A percentile compares a stretch with the other conserved stretches of the same genome.
phyloP scores from a whole-genome alignment of 1,140 invertebrate genomes.

The Gerris buenoi region DNA sequence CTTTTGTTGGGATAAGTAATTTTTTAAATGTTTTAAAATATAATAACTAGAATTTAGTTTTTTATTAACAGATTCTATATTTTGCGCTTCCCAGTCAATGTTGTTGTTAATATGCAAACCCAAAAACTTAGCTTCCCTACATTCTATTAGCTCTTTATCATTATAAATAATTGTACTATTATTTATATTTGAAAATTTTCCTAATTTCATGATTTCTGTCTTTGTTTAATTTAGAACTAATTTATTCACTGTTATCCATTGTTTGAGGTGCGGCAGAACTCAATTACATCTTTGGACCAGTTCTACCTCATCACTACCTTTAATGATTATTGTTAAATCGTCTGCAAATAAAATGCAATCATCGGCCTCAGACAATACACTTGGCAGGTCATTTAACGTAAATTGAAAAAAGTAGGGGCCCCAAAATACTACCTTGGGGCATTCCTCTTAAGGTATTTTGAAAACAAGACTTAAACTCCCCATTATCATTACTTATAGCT shows the following conservation, averaged over 20 bases:
- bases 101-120: neutral
- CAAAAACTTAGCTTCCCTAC: neutral
- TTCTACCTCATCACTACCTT: neutral
- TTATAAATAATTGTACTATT: neutral
- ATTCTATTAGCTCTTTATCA: neutral
- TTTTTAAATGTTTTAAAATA: neutral
- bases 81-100: neutral
- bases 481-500: neutral
- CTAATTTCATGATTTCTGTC: neutral
- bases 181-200: neutral
- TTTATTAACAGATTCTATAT: neutral
- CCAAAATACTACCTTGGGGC: neutral
- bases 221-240: neutral
- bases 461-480: neutral
- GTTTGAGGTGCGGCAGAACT: neutral
- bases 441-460: neutral
- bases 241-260: neutral
- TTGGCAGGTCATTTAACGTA: neutral
- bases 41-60: neutral
- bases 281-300: neutral
- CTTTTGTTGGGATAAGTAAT: neutral
- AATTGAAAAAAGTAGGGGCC: neutral
- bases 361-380: neutral
- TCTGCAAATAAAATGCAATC: neutral
- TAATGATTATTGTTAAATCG: neutral